Evolutionary conservation across 2,888 invertebrate genomes (phyloP).

Genomic region (Lasioglossum marginatum): DNA sequence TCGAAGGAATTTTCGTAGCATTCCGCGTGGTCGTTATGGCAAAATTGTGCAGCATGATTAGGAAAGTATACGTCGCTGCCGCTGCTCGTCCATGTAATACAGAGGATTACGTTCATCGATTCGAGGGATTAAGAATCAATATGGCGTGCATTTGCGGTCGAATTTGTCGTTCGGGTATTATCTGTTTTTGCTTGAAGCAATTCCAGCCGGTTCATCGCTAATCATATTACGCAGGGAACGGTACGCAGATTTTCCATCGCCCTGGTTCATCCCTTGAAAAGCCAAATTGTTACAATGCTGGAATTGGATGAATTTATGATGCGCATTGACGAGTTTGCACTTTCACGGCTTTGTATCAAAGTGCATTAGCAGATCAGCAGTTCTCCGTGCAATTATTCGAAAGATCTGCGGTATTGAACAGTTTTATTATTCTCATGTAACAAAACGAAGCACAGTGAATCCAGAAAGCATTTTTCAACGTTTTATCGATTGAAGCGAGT

Average conservation of each 20-base stretch:
- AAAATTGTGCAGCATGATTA: constrained; percentile 45
- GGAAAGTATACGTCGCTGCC: constrained; percentile 29
- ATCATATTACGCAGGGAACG: constrained; percentile 27
- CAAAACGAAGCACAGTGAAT: background rate
- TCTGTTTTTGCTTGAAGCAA: constrained; percentile 37
- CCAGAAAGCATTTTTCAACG: too few species aligned
- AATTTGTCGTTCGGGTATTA: constrained; percentile 36
- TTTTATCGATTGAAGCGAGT: too few species aligned
- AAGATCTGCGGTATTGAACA: background rate
- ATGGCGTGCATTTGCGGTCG: constrained; percentile 20
- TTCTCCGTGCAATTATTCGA: background rate
- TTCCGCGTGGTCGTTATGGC: constrained; percentile 16
- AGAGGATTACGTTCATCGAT: constrained; percentile 55
- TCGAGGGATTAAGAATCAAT: constrained; percentile 61
- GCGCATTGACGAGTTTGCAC: background rate
- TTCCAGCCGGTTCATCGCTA: constrained; percentile 15
- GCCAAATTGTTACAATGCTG: constrained; percentile 15
- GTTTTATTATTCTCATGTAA: background rate
- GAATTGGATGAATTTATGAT: background rate
- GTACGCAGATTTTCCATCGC: background rate
- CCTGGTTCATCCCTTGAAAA: constrained; percentile 9
- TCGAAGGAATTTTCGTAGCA: constrained; percentile 7
- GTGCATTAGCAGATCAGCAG: background rate
- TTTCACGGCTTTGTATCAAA: background rate
- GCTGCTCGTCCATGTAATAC: constrained; percentile 33